Base-by-base conservation (phyloP, 2,113 vertebrate species). In the Cyprinodon brontotheroides region DNA sequence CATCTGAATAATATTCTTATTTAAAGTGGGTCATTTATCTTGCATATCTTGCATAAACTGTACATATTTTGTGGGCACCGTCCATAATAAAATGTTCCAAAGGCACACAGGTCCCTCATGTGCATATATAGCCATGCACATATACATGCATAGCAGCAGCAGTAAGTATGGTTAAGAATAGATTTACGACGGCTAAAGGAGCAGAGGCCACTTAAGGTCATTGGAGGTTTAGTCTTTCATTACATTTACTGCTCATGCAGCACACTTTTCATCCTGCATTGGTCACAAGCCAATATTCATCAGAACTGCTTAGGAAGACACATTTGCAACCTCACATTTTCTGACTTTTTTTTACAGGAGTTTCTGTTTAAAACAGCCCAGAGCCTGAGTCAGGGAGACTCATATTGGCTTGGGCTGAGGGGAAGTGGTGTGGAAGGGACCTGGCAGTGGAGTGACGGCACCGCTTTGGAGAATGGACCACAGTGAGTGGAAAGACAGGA, bases 351-450 rank as follows among this genome's bases (percentile, higher is more conserved):
- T 69, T 76, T 40, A 57, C 77, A 82, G 84, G 61, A 62, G 29
- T 86, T 87, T 69, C 59, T 87, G 67, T 86, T 77, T 75, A 10
- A 43, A 2, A 74, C 17, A 48, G 77, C 85, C 14, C 75, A 84
- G 47, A 79, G 66, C 2, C 63, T 75, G 78, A 87, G 79, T 22
- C 86, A 86, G 15, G 86, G 85, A 17, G 86, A 89, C 64, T 89
- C 85, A 0, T 87, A 84, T 74, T 85, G 86, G 83, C 50, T 89
- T 0, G 71, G 78, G 11, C 65, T 86, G 69, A 80, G 73, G 63
- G 76, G 68, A 37, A 39, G 73, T 2, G 20, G 64, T 1, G 1
- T 13, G 13, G 83, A 70, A 9, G 61, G 66, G 4, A 45, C 43
- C 70, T 82, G 84, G 77, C n/a, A 37, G 47, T 78, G 87, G 85